Evolutionary conservation across 2,797 vertebrate species (phyloP).

Genomic region (Syndactyla subalaris): DNA sequence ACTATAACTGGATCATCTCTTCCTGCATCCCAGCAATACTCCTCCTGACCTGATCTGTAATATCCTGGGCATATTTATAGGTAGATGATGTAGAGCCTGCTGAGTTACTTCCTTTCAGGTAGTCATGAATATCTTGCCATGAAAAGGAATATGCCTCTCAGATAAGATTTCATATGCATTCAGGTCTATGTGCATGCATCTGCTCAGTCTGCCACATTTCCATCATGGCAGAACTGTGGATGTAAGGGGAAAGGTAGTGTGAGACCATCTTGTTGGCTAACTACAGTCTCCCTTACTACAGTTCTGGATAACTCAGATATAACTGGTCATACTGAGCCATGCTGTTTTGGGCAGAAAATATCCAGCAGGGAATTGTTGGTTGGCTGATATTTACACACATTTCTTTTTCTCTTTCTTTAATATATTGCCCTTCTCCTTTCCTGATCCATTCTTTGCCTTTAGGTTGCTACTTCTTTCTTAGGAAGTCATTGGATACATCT

Average conservation of each 20-base stretch:
- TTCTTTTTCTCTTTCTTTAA: neutral
- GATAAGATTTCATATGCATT: neutral
- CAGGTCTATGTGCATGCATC: fast-evolving
- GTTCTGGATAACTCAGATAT: neutral
- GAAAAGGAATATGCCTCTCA: neutral
- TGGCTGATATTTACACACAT: neutral
- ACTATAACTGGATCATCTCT: neutral
- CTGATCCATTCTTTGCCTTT: neutral
- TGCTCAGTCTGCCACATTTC: neutral
- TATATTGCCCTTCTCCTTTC: neutral
- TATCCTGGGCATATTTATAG: neutral
- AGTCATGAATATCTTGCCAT: neutral
- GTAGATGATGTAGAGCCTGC: neutral
- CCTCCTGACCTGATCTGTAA: neutral
- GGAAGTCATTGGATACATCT: fast-evolving
- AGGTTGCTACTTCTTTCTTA: neutral
- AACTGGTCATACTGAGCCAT: neutral
- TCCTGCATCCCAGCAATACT: neutral
- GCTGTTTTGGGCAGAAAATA: neutral
- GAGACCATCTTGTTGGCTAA: neutral
- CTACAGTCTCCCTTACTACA: neutral
- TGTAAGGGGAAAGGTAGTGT: neutral
- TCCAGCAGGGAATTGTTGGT: neutral
- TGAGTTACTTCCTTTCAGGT: neutral
- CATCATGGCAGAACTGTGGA: neutral